Conservation (phyloP, 1,140 invertebrate species). For the Calosoma granatense region DNA sequence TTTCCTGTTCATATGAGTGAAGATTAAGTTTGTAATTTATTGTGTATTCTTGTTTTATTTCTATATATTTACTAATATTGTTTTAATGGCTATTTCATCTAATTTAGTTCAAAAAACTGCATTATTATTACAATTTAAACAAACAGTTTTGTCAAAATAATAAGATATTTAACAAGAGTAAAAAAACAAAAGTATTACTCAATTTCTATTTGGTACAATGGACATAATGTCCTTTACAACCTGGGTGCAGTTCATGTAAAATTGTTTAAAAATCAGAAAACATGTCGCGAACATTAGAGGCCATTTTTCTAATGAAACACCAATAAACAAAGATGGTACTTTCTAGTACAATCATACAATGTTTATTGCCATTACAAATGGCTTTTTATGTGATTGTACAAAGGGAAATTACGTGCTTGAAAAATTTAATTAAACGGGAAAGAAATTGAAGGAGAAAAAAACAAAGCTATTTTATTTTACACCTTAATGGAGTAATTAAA, state of each 20-base stretch:
- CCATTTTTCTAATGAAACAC: background rate
- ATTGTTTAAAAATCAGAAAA: background rate
- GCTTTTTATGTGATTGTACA: background rate
- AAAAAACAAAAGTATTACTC: too few species aligned
- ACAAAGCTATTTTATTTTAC: background rate
- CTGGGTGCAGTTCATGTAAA: background rate
- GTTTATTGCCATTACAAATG: slow-evolving; percentile 3
- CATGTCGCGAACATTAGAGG: background rate
- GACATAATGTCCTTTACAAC: background rate
- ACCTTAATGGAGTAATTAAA: background rate
- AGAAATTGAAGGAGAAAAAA: too few species aligned
- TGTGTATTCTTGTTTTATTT: too few species aligned
- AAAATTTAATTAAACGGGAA: too few species aligned
- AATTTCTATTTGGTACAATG: background rate
- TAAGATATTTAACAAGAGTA: too few species aligned
- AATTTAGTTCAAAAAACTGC: too few species aligned
- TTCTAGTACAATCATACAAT: background rate
- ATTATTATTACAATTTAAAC: too few species aligned
- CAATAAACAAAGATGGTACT: background rate
- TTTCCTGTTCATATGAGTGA: too few species aligned
- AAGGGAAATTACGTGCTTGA: background rate
- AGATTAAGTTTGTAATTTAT: too few species aligned
- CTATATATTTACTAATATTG: too few species aligned
- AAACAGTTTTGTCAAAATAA: too few species aligned
- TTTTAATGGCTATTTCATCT: too few species aligned